These are phyloP conservation scores for Apteryx owenii DNA, from an alignment of 2,113 vertebrate genomes.

Conservation along the genomic window DNA sequence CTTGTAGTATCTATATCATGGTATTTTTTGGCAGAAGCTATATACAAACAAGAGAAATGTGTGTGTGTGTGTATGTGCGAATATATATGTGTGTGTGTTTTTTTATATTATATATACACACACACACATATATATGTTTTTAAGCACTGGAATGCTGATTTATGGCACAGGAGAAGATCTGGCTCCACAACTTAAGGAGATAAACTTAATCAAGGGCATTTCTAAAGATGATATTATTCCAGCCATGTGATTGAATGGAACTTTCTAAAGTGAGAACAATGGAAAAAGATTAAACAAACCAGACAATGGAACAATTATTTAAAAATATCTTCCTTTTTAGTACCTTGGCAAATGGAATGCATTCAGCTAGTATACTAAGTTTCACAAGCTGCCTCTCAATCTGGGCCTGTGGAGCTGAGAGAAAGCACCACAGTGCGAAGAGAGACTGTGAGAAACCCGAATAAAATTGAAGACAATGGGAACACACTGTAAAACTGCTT, in stretches of 20 bases:
- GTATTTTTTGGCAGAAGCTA: slow-evolving; percentile 27
- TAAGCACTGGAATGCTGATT: neutral
- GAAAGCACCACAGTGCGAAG: neutral
- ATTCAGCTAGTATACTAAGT: neutral
- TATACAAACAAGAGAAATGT: slow-evolving; percentile 4
- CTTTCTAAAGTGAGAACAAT: slow-evolving; percentile 38
- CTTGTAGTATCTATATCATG: neutral
- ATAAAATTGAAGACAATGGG: neutral
- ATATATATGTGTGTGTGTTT: too few relatives aligned
- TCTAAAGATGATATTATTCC: neutral
- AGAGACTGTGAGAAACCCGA: neutral
- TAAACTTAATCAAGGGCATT: neutral
- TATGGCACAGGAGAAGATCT: neutral
- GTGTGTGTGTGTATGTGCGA: neutral
- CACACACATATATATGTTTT: neutral
- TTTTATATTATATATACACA: neutral
- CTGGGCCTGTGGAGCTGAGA: slow-evolving; percentile 54
- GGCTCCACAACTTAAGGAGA: neutral
- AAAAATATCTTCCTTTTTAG: slow-evolving; percentile 17
- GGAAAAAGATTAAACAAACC: neutral
- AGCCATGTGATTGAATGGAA: neutral
- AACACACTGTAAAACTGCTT: neutral
- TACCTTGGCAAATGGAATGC: slow-evolving; percentile 20
- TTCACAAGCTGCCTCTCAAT: slow-evolving; percentile 69
- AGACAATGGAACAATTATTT: slow-evolving; percentile 28